A percentile compares a stretch with the other conserved stretches of the same genome.
Evolutionary conservation across 1,140 invertebrate species (phyloP).

Genomic region (Anthonomus grandis): DNA sequence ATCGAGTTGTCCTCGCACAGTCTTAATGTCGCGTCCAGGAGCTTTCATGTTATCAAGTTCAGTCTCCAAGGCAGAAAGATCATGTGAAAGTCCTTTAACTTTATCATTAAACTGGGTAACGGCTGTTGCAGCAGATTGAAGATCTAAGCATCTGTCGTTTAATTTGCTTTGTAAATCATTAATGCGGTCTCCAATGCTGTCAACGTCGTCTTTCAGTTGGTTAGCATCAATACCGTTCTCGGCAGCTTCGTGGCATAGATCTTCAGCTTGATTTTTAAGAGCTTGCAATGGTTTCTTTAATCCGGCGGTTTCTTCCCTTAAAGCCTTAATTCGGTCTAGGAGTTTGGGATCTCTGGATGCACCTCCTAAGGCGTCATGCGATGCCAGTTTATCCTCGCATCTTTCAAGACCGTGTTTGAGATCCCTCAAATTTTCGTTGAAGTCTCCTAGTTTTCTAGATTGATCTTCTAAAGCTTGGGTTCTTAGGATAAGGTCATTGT

Average conservation of each 20-base stretch:
- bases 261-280: slow-evolving; percentile 62
- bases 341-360: slow-evolving; percentile 78
- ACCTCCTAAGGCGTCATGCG: slow-evolving; percentile 75
- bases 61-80: slow-evolving; percentile 76
- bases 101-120: slow-evolving; percentile 84
- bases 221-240: slow-evolving; percentile 68
- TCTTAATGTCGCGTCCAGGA: slow-evolving; percentile 81
- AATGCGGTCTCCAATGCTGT: slow-evolving; percentile 73
- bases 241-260: slow-evolving; percentile 67
- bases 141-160: slow-evolving; percentile 72
- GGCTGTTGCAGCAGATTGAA: slow-evolving; percentile 84
- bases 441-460: slow-evolving; percentile 75
- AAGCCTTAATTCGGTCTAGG: slow-evolving; percentile 74
- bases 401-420: slow-evolving; percentile 76
- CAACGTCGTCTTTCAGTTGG: slow-evolving; percentile 74
- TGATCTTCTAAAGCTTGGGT: slow-evolving; percentile 82
- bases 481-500: slow-evolving; percentile 67
- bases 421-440: slow-evolving; percentile 80
- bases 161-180: slow-evolving; percentile 73
- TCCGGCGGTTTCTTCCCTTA: slow-evolving; percentile 70
- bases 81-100: slow-evolving; percentile 71
- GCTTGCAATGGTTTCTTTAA: slow-evolving; percentile 73
- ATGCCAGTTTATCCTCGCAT: slow-evolving; percentile 82
- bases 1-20: slow-evolving; percentile 78
- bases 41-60: slow-evolving; percentile 82